Conservation (phyloP, 2,888 invertebrate genomes). For the Acronicta leporina region DNA sequence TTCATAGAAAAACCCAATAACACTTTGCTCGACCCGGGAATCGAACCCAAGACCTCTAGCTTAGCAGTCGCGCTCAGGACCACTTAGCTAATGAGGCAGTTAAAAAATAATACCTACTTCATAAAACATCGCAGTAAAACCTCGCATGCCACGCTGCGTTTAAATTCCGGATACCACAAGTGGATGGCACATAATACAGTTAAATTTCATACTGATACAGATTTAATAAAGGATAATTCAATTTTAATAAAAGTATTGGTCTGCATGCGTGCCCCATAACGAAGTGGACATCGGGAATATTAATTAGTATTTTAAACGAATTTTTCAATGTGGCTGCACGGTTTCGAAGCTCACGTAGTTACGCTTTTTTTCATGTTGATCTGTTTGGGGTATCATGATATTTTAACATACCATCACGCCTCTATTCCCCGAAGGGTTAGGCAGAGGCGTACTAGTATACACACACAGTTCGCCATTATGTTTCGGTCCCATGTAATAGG, state of each 20-base stretch:
- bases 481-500: too few species aligned
- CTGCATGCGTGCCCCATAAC: slow-evolving; percentile 31
- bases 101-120: background rate
- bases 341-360: slow-evolving; percentile 10
- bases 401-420: too few species aligned
- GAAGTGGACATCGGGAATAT: slow-evolving; percentile 37
- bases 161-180: slow-evolving; percentile 34
- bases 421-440: too few species aligned
- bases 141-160: slow-evolving; percentile 13
- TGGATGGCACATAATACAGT: slow-evolving; percentile 46
- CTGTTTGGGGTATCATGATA: background rate
- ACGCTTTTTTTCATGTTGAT: background rate
- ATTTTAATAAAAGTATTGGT: slow-evolving; percentile 54
- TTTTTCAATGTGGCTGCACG: slow-evolving; percentile 22
- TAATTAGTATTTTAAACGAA: slow-evolving; percentile 50
- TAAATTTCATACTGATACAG: slow-evolving; percentile 49
- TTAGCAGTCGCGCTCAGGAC: too few species aligned
- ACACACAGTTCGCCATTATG: too few species aligned
- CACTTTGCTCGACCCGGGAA: too few species aligned
- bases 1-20: too few species aligned
- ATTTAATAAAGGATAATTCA: slow-evolving; percentile 60
- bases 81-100: too few species aligned
- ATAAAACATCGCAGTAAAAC: slow-evolving; percentile 9
- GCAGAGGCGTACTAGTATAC: too few species aligned
- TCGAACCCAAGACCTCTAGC: too few species aligned